These are phyloP conservation scores for Morinoia aosen DNA, from an alignment of 2,888 invertebrate genomes.

Conservation along the genomic window DNA sequence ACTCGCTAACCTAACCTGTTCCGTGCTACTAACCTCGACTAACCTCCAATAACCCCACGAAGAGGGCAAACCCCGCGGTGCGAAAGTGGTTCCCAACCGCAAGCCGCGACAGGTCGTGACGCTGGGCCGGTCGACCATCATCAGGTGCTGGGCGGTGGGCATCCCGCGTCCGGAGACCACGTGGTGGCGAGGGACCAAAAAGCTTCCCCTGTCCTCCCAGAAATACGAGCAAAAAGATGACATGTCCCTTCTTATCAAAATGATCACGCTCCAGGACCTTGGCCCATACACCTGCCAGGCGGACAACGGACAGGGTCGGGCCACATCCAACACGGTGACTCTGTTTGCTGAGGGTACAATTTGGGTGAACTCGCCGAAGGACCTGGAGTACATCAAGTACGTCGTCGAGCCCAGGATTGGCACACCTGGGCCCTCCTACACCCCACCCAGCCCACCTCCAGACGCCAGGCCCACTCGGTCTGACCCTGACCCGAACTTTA, in stretches of 20 bases:
- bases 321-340: slow-evolving; percentile 83
- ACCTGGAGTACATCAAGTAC: slow-evolving; percentile 77
- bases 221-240: slow-evolving; percentile 82
- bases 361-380: slow-evolving; percentile 75
- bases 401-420: slow-evolving; percentile 75
- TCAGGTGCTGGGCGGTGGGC: slow-evolving; percentile 87
- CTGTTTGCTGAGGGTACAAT: slow-evolving; percentile 82
- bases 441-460: neutral
- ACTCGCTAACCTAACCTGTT: too few species aligned
- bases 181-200: slow-evolving; percentile 86
- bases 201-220: slow-evolving; percentile 81
- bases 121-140: slow-evolving; percentile 79
- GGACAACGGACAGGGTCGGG: slow-evolving; percentile 84
- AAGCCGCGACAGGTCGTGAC: slow-evolving; percentile 78
- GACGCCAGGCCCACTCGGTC: neutral
- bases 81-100: slow-evolving; percentile 79
- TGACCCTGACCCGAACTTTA: neutral
- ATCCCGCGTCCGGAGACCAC: slow-evolving; percentile 84
- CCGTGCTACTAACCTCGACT: neutral
- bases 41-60: slow-evolving; percentile 66
- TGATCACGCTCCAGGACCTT: slow-evolving; percentile 80
- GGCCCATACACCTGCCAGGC: slow-evolving; percentile 92
- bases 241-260: slow-evolving; percentile 82
- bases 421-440: neutral
- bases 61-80: slow-evolving; percentile 77